Evolutionary conservation across 2,888 invertebrate genomes (phyloP).

Genomic region (Cheilosia variabilis): DNA sequence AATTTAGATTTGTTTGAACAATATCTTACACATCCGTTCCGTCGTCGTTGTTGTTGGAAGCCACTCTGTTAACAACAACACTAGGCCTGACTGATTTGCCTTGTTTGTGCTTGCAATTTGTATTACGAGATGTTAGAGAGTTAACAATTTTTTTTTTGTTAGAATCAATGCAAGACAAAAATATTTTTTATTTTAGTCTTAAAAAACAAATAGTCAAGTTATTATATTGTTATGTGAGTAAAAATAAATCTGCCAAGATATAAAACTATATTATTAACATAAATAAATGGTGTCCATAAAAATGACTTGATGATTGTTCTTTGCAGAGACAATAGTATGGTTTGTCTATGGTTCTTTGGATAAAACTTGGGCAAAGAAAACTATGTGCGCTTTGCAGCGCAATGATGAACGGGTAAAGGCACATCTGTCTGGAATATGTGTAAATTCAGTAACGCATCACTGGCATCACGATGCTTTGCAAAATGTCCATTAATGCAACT

Average conservation of each 20-base stretch:
- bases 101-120: slow-evolving; percentile 16
- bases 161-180: slow-evolving; percentile 11
- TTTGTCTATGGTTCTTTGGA: neutral
- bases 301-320: neutral
- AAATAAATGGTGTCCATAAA: slow-evolving; percentile 34
- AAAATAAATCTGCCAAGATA: slow-evolving; percentile 39
- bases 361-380: no score
- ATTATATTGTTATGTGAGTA: slow-evolving; percentile 13
- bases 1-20: neutral
- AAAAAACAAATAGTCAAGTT: no score
- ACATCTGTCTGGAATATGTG: no score
- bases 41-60: neutral
- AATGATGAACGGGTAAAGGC: neutral
- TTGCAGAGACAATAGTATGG: no score
- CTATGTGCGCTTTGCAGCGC: no score
- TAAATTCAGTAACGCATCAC: no score
- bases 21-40: neutral
- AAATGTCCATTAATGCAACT: no score
- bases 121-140: slow-evolving; percentile 22
- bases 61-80: neutral
- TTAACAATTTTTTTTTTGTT: slow-evolving; percentile 3
- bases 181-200: slow-evolving; percentile 23
- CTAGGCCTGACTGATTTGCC: slow-evolving; percentile 24
- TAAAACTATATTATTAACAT: neutral
- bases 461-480: no score